Percentiles rank a stretch among this genome's conserved stretches.
Conservation (phyloP, 2,797 vertebrate genomes). For the Sebastes glaucus region DNA sequence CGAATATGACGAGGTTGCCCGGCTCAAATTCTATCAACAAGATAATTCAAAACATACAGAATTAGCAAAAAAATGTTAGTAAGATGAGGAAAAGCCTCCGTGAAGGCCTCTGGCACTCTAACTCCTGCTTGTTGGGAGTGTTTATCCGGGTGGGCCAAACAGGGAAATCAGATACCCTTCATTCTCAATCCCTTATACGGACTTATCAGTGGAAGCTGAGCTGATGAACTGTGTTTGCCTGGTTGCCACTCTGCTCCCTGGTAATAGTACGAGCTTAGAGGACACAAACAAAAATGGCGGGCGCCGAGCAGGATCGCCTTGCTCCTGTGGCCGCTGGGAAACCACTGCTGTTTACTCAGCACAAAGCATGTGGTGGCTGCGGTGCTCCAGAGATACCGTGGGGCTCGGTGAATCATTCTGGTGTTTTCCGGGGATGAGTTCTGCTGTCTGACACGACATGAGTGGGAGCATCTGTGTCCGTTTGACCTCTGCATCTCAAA, state of each 20-base stretch:
- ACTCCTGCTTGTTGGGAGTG: constrained; percentile 2
- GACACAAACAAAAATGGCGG: constrained; percentile 59
- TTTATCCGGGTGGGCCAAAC: constrained; percentile 44
- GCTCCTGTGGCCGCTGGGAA: constrained; percentile 36
- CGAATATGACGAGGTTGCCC: constrained; percentile 2
- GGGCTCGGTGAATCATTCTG: not conserved
- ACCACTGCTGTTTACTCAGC: constrained; percentile 57
- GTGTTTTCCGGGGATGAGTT: constrained; percentile 1
- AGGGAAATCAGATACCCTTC: constrained; percentile 41
- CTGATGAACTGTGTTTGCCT: constrained; percentile 19
- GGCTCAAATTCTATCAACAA: constrained; percentile 13
- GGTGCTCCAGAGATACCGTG: constrained; percentile 20
- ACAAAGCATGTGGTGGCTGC: constrained; percentile 31
- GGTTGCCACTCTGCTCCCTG: constrained; percentile 3
- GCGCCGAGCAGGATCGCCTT: not conserved
- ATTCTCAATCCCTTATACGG: constrained; percentile 10
- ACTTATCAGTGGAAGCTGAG: constrained; percentile 25
- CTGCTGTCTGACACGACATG: not conserved
- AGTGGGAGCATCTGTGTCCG: not conserved
- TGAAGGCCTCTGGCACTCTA: not conserved
- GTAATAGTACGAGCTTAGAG: constrained; percentile 19
- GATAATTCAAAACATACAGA: constrained; percentile 43
- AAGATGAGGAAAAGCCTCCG: not conserved
- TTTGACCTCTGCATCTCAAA: constrained; percentile 1
- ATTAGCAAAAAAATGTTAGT: constrained; percentile 18